These are phyloP conservation scores for Drosophila punjabiensis DNA, from an alignment of 1,140 invertebrate species.

Conservation along the genomic window DNA sequence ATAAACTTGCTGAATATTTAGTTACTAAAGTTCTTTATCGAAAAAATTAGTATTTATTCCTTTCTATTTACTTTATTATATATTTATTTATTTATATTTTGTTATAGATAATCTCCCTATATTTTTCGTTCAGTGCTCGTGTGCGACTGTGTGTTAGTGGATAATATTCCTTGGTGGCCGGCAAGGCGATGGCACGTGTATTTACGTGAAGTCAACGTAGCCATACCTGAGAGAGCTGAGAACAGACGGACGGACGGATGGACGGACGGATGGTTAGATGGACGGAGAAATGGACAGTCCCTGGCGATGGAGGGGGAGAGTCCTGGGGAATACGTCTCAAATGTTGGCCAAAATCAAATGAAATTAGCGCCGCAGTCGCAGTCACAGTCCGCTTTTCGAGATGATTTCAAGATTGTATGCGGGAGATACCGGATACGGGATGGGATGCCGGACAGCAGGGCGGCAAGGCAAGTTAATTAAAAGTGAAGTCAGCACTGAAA, in stretches of 20 bases:
- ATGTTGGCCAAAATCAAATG: constrained; percentile 64
- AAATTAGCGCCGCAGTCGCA: constrained; percentile 42
- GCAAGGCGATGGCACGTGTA: constrained; percentile 63
- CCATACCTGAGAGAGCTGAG: constrained; percentile 33
- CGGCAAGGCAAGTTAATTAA: constrained; percentile 70
- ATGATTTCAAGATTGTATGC: constrained; percentile 37
- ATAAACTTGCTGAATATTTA: background rate
- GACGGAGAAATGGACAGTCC: constrained; percentile 21
- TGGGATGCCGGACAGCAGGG: background rate
- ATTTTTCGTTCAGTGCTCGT: constrained; percentile 10
- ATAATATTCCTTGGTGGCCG: constrained; percentile 56
- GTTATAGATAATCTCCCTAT: background rate
- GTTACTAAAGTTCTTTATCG: background rate
- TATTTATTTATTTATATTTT: background rate
- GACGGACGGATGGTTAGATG: constrained; percentile 6
- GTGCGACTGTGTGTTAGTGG: constrained; percentile 20
- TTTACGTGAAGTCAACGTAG: constrained; percentile 60
- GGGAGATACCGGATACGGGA: constrained; percentile 12
- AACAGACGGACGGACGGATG: background rate
- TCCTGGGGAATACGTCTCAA: constrained; percentile 22
- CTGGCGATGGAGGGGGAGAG: background rate
- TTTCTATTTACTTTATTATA: background rate
- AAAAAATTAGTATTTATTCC: background rate
- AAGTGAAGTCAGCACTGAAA: constrained; percentile 65
- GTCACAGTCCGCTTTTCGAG: constrained; percentile 9